Percentiles rank a stretch among this genome's conserved stretches.
Evolutionary conservation across 1,140 invertebrate genomes (phyloP).

Genomic region (Drosophila bocki): DNA sequence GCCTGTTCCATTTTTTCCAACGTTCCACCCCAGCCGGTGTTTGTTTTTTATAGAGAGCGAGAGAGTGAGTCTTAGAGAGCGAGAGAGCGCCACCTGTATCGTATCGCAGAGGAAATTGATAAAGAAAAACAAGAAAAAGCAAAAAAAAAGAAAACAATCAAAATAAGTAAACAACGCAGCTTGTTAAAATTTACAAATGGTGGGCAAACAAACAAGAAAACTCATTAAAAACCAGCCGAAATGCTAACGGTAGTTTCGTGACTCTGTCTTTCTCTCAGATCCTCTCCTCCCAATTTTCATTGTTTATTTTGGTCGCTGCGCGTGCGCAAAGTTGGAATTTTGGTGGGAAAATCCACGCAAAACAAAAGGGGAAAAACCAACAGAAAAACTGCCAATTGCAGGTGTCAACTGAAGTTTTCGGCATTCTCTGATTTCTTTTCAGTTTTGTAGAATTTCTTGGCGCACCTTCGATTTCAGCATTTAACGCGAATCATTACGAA

Average conservation of each 20-base stretch:
- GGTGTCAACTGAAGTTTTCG: constrained; percentile 52
- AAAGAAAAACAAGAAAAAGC: constrained; percentile 48
- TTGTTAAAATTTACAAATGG: constrained; percentile 74
- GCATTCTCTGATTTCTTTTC: constrained; percentile 20
- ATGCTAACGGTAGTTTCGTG: constrained; percentile 70
- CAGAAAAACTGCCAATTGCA: constrained; percentile 35
- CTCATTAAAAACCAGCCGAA: constrained; percentile 64
- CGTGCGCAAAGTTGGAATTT: constrained; percentile 43
- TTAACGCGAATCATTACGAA: constrained; percentile 57
- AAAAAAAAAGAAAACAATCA: constrained; percentile 49
- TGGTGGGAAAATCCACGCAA: constrained; percentile 35
- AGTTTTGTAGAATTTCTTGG: constrained; percentile 34
- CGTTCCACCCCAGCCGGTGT: constrained; percentile 65
- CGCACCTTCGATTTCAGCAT: constrained; percentile 57
- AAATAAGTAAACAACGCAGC: constrained; percentile 64
- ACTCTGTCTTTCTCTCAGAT: constrained; percentile 15
- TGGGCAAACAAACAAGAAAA: constrained; percentile 67
- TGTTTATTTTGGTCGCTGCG: constrained; percentile 55
- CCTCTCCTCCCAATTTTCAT: constrained; percentile 10
- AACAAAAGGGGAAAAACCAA: constrained; percentile 17
- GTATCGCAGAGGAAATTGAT: constrained; percentile 47
- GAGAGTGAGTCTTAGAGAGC: constrained; percentile 15
- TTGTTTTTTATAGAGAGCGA: constrained; percentile 62
- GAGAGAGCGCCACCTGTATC: constrained; percentile 32
- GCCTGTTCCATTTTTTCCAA: constrained; percentile 45